Percentiles rank a stretch among this genome's conserved stretches.
These are phyloP conservation scores for Bombus pascuorum DNA, from an alignment of 1,140 invertebrate genomes.

Conservation along the genomic window DNA sequence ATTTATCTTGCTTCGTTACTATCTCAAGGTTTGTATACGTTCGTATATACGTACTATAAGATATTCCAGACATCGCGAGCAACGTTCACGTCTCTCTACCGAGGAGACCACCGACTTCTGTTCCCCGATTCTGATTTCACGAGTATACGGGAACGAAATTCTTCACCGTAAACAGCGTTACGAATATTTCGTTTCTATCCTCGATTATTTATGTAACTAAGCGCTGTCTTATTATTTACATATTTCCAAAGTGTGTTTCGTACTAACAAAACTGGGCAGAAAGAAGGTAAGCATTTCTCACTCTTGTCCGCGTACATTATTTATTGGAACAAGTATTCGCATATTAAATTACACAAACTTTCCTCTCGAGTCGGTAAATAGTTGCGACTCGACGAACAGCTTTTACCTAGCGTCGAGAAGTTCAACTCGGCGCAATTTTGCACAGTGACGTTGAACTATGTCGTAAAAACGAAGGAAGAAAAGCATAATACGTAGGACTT, in stretches of 20 bases:
- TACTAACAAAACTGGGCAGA: conserved; percentile 16
- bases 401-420: background rate
- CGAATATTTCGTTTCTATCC: background rate
- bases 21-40: background rate
- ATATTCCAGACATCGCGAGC: background rate
- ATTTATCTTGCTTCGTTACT: background rate
- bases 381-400: conserved; percentile 6
- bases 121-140: background rate
- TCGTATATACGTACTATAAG: no score
- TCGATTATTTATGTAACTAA: conserved; percentile 2
- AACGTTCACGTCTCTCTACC: background rate
- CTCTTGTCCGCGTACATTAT: background rate
- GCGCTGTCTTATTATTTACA: background rate
- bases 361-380: conserved; percentile 36
- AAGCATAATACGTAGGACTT: background rate
- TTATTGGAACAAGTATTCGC: conserved; percentile 44
- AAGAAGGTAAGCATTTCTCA: background rate
- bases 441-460: background rate
- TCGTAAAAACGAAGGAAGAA: background rate
- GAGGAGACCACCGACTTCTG: background rate
- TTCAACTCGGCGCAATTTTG: background rate
- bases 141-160: background rate
- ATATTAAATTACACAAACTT: conserved; percentile 57
- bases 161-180: background rate
- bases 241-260: background rate